Conservation (phyloP, 2,888 invertebrate genomes). For the Melieria omissa region DNA sequence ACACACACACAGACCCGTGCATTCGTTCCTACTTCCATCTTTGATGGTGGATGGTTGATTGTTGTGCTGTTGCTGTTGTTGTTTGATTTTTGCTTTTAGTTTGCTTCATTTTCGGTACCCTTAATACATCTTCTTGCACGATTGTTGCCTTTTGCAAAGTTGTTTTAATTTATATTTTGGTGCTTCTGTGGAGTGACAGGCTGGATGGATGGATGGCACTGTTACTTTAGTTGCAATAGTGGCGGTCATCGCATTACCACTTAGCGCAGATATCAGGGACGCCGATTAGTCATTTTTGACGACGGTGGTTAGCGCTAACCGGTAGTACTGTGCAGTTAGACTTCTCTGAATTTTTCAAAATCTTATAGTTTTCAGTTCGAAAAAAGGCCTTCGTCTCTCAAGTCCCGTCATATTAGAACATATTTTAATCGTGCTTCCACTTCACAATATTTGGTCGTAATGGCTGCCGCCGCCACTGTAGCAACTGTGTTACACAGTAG, state of each 20-base stretch:
- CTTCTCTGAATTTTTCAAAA: no score
- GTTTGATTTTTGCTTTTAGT: slow-evolving; percentile 4
- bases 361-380: no score
- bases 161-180: slow-evolving; percentile 38
- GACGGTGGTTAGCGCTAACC: no score
- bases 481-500: slow-evolving; percentile 21
- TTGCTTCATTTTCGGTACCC: slow-evolving; percentile 9
- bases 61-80: slow-evolving; percentile 14
- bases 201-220: not conserved
- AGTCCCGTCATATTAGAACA: no score
- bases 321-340: no score
- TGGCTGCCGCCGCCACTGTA: slow-evolving; percentile 19
- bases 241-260: no score
- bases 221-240: no score
- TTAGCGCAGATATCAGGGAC: no score
- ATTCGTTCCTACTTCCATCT: not conserved
- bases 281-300: no score
- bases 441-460: not conserved
- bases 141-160: slow-evolving; percentile 6
- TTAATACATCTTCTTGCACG: not conserved
- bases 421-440: no score
- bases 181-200: slow-evolving; percentile 35
- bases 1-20: not conserved
- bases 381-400: no score
- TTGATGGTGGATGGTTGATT: no score